phyloP scores from a whole-genome alignment of 1,140 invertebrate genomes.

The Bombus cullumanus region DNA sequence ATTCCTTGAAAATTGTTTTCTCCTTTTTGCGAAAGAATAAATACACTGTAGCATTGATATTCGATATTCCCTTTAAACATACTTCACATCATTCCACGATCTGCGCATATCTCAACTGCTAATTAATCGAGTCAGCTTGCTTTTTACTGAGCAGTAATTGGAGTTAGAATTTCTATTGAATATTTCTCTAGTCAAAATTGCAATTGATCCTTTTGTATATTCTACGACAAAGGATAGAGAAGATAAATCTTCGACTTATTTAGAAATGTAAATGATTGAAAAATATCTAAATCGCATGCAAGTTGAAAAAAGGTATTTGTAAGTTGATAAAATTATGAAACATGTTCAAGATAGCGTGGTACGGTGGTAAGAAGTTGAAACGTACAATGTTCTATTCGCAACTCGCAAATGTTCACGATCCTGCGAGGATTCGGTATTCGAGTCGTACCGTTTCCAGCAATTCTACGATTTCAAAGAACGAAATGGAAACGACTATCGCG shows the following conservation, averaged over 20 bases:
- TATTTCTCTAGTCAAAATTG: not conserved
- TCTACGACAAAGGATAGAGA: not conserved
- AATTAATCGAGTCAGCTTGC: not conserved
- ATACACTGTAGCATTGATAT: not conserved
- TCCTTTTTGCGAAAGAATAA: not conserved
- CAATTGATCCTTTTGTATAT: not conserved
- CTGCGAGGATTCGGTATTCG: constrained; percentile 9
- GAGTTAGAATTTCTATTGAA: not conserved
- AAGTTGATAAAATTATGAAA: not conserved
- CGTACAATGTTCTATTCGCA: not conserved
- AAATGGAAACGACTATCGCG: constrained; percentile 25
- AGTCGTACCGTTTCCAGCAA: not conserved
- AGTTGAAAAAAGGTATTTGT: not conserved
- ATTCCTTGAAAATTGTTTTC: not conserved
- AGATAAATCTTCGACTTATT: not conserved
- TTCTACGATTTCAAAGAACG: constrained; percentile 22
- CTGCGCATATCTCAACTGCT: not conserved
- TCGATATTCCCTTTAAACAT: not conserved
- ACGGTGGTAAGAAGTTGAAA: not conserved
- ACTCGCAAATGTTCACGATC: not conserved
- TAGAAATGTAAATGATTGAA: not conserved
- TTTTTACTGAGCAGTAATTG: not conserved
- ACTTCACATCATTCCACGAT: not conserved
- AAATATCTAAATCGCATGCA: not conserved
- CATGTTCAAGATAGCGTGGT: not conserved